Conservation (phyloP, 2,888 invertebrate genomes). For the Glyphotaelius pellucidus region DNA sequence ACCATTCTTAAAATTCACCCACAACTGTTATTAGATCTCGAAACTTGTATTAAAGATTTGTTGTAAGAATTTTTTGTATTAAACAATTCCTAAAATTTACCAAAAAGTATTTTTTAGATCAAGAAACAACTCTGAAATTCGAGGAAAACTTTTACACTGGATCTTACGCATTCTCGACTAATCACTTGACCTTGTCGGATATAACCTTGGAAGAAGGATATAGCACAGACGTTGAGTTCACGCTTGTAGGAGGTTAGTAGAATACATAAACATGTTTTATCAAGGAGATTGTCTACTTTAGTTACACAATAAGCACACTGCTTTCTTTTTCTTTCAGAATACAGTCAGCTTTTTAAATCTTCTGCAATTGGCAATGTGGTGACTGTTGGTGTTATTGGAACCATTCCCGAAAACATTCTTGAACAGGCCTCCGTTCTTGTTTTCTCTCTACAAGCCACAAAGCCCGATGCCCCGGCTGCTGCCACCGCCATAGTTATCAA, state of each 20-base stretch:
- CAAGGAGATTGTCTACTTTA: not conserved
- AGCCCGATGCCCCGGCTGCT: constrained; percentile 28
- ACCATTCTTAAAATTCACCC: no score
- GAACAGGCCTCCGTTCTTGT: constrained; percentile 49
- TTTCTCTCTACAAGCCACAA: constrained; percentile 50
- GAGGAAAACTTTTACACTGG: constrained; percentile 35
- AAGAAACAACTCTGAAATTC: not conserved
- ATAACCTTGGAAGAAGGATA: constrained; percentile 45
- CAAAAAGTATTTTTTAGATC: not conserved
- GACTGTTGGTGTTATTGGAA: not conserved
- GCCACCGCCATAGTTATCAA: constrained; percentile 47
- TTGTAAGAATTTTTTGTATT: no score
- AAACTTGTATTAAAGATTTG: no score
- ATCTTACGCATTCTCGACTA: constrained; percentile 20
- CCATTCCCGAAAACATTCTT: constrained; percentile 41
- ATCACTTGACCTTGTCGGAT: not conserved
- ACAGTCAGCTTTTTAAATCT: constrained; percentile 51
- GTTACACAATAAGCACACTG: not conserved
- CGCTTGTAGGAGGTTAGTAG: constrained; percentile 40
- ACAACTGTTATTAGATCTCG: no score
- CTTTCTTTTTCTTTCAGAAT: constrained; percentile 52
- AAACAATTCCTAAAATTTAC: not conserved
- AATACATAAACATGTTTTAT: not conserved
- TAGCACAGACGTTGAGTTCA: constrained; percentile 14
- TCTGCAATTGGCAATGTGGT: constrained; percentile 14